Conservation (phyloP, 1,140 invertebrate species). For the Cherax destructor region DNA sequence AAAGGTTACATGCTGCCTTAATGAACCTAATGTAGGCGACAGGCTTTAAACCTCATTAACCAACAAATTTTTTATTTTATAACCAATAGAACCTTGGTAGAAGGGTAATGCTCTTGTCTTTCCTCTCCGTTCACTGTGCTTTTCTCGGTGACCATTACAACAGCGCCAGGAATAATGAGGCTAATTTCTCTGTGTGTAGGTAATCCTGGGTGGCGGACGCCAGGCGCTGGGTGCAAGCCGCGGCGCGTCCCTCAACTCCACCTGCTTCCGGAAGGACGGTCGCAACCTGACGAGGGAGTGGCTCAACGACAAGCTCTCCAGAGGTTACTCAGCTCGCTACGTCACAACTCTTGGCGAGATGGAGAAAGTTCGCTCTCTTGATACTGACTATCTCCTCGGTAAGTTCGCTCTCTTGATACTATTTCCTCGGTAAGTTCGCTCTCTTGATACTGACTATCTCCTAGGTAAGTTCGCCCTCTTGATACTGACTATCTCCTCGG, state of each 20-base stretch:
- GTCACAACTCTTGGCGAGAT: conserved; percentile 80
- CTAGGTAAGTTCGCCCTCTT: conserved; percentile 79
- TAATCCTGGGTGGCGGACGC: conserved; percentile 54
- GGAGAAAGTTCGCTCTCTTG: conserved; percentile 76
- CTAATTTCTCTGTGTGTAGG: conserved; percentile 10
- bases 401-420: conserved; percentile 78
- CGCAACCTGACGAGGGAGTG: conserved; percentile 80
- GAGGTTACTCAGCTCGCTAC: conserved; percentile 81
- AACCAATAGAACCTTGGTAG: too few relatives aligned
- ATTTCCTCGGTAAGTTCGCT: conserved; percentile 81
- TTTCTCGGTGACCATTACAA: not conserved
- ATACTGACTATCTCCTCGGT: conserved; percentile 81
- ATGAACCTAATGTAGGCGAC: too few relatives aligned
- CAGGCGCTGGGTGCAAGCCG: conserved; percentile 19
- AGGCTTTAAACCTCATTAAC: too few relatives aligned
- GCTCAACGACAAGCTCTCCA: conserved; percentile 79
- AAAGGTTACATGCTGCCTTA: too few relatives aligned
- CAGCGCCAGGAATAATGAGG: not conserved
- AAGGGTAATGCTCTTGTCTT: too few relatives aligned
- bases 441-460: conserved; percentile 81
- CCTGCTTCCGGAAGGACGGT: conserved; percentile 78
- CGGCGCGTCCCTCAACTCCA: not conserved
- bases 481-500: conserved; percentile 83
- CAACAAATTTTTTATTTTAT: too few relatives aligned
- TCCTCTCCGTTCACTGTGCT: not conserved